These are phyloP conservation scores for Sycophila sp. DNA, from an alignment of 1,140 invertebrate genomes.

Conservation along the genomic window DNA sequence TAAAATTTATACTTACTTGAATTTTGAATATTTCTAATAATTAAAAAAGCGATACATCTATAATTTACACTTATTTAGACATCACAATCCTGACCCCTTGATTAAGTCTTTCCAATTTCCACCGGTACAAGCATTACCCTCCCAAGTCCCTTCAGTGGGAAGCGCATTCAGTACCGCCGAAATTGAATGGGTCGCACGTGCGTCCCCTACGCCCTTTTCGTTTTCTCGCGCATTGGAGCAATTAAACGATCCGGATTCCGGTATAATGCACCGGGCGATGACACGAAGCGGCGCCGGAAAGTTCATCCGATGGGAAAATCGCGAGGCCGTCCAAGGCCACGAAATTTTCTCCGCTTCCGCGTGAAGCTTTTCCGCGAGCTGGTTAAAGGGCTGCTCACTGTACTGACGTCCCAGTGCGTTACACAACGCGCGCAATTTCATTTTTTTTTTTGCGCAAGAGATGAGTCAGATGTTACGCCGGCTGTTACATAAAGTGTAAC, in stretches of 20 bases:
- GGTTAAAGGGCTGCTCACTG: neutral
- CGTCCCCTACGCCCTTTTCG: no score
- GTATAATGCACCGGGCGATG: neutral
- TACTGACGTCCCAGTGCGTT: no score
- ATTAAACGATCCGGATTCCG: conserved; percentile 10
- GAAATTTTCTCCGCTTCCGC: no score
- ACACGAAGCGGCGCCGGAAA: neutral
- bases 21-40: neutral
- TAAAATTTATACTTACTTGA: neutral
- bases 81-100: no score
- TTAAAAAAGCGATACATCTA: neutral
- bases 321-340: neutral
- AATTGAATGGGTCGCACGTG: no score
- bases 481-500: neutral
- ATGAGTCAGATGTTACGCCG: no score
- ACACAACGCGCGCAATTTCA: neutral
- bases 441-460: neutral
- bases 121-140: no score
- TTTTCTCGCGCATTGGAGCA: neutral
- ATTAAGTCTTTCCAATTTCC: no score
- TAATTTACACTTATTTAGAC: no score
- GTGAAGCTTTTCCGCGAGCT: no score
- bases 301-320: conserved; percentile 13
- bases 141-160: no score
- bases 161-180: no score